Evolutionary conservation across 2,797 vertebrate genomes (phyloP).

Genomic region (Acridotheres tristis): DNA sequence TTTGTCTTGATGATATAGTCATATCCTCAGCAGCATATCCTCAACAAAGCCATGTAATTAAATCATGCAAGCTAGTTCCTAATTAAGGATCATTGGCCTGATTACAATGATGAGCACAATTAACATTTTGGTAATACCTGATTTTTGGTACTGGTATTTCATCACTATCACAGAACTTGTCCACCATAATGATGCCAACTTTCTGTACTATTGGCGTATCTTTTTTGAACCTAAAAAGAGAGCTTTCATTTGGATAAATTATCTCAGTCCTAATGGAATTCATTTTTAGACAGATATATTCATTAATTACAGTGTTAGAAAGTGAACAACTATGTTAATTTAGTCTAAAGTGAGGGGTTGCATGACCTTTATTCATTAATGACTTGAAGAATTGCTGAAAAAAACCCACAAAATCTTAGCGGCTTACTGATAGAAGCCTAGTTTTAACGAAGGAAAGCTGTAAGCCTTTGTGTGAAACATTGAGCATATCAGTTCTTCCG

Average conservation of each 20-base stretch:
- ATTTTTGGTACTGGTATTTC: not conserved
- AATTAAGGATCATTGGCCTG: not conserved
- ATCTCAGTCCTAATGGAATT: not conserved
- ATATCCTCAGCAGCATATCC: not conserved
- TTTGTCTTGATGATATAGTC: not conserved
- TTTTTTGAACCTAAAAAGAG: not conserved
- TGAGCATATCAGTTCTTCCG: rapidly evolving
- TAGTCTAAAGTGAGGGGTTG: not conserved
- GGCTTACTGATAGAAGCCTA: not conserved
- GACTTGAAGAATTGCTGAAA: not conserved
- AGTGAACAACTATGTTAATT: not conserved
- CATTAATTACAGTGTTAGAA: not conserved
- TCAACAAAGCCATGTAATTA: not conserved
- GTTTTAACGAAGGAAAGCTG: not conserved
- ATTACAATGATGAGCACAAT: not conserved
- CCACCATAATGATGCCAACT: not conserved
- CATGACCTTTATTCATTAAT: not conserved
- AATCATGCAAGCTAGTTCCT: not conserved
- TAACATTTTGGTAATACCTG: not conserved
- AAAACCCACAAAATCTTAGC: not conserved
- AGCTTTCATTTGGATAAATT: not conserved
- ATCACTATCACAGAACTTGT: not conserved
- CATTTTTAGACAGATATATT: not conserved
- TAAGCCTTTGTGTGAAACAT: not conserved
- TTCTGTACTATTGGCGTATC: not conserved